Evolutionary conservation across 2,113 vertebrate genomes (phyloP).

Genomic region (Salvelinus namaycush): DNA sequence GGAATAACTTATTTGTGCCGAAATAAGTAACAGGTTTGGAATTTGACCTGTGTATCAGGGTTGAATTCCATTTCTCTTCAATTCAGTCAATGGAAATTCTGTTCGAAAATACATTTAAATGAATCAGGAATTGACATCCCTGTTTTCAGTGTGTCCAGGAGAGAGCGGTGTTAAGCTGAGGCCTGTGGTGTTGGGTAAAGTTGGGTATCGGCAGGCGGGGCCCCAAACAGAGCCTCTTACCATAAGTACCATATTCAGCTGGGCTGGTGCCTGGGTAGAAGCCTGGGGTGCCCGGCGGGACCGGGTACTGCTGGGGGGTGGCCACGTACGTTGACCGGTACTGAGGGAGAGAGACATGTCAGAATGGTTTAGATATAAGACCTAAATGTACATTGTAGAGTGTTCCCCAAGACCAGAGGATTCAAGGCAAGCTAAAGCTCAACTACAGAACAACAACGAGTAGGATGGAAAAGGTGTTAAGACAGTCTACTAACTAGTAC

Average conservation of each 20-base stretch:
- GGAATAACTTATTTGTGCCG: too few relatives aligned
- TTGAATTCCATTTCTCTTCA: too few relatives aligned
- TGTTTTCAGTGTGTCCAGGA: too few relatives aligned
- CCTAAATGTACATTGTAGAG: not conserved
- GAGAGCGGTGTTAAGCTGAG: too few relatives aligned
- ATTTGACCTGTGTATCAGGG: too few relatives aligned
- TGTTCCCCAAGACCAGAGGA: not conserved
- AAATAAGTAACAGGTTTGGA: too few relatives aligned
- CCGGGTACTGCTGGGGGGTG: constrained; percentile 91
- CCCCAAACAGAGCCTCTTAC: constrained; percentile 74
- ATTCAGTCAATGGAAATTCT: too few relatives aligned
- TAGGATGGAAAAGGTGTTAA: not conserved
- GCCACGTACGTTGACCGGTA: constrained; percentile 90
- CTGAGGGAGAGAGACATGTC: constrained; percentile 55
- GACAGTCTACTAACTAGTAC: too few relatives aligned
- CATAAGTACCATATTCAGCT: constrained; percentile 91
- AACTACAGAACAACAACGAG: not conserved
- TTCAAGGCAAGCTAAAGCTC: not conserved
- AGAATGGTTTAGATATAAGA: not conserved
- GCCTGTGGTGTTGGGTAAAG: not conserved
- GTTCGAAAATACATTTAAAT: too few relatives aligned
- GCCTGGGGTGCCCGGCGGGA: constrained; percentile 84
- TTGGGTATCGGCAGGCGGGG: constrained; percentile 40
- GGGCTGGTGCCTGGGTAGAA: constrained; percentile 93
- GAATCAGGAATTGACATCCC: too few relatives aligned